Percentiles rank a stretch among this genome's conserved stretches.
These are phyloP conservation scores for Epinephelus malabaricus DNA, from an alignment of 2,797 vertebrate genomes.

Conservation along the genomic window DNA sequence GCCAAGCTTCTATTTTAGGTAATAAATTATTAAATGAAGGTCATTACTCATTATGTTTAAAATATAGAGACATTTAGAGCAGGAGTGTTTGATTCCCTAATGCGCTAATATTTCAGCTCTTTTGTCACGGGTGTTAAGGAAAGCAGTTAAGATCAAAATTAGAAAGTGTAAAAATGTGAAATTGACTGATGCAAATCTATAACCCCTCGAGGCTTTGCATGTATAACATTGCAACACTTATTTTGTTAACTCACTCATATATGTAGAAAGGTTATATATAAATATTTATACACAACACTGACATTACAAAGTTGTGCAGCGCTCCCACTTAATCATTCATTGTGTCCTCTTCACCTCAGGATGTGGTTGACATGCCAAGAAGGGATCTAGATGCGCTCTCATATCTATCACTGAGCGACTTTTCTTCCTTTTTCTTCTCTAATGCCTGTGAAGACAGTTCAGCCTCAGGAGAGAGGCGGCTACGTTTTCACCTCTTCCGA, in stretches of 20 bases:
- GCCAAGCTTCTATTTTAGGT: constrained; percentile 57
- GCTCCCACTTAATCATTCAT: constrained; percentile 61
- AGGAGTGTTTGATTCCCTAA: constrained; percentile 41
- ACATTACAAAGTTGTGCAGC: constrained; percentile 40
- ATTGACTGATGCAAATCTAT: constrained; percentile 9
- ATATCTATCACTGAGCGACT: constrained; percentile 74
- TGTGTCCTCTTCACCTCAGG: constrained; percentile 76
- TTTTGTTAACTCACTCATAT: constrained; percentile 4
- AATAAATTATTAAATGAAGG: constrained; percentile 45
- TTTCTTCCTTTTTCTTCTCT: constrained; percentile 68
- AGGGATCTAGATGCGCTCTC: constrained; percentile 70
- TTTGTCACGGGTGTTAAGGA: constrained; percentile 35
- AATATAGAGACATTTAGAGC: constrained; percentile 46
- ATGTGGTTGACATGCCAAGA: constrained; percentile 76
- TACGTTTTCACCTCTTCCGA: constrained; percentile 84
- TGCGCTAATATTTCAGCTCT: constrained; percentile 22
- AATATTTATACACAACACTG: constrained; percentile 11
- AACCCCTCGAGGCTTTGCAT: constrained; percentile 4
- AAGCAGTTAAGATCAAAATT: constrained; percentile 32
- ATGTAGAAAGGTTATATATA: constrained; percentile 14
- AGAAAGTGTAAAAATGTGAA: constrained; percentile 23
- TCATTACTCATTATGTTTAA: constrained; percentile 52
- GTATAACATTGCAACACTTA: constrained; percentile 6
- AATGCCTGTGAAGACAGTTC: constrained; percentile 83
- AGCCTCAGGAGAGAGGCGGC: constrained; percentile 78